phyloP scores from a whole-genome alignment of 2,888 invertebrate species.

The Eurytoma adleriae region DNA sequence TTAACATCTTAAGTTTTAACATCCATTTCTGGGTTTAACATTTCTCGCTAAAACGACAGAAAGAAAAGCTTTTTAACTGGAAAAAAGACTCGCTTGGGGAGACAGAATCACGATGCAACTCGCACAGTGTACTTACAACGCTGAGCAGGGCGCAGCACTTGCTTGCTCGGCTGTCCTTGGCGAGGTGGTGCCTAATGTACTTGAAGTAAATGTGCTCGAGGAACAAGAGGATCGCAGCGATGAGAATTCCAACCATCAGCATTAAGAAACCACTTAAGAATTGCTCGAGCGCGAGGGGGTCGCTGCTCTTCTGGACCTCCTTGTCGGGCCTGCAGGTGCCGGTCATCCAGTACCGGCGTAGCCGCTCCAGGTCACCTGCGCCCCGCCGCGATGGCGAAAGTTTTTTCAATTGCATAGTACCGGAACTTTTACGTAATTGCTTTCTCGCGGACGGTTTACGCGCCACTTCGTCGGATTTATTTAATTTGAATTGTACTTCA shows the following conservation, averaged over 20 bases:
- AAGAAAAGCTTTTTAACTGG: slow-evolving; percentile 10
- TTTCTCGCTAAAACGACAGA: slow-evolving; percentile 47
- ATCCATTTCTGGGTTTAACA: slow-evolving; percentile 53
- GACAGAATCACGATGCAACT: background rate
- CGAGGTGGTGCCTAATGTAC: slow-evolving; percentile 91
- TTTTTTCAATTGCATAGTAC: too few species aligned
- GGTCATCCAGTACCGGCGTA: slow-evolving; percentile 98
- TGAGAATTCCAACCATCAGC: slow-evolving; percentile 94
- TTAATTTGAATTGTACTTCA: too few species aligned
- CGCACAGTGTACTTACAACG: slow-evolving; percentile 82
- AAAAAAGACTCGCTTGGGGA: background rate
- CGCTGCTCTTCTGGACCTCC: slow-evolving; percentile 93
- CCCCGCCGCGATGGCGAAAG: background rate
- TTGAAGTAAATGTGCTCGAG: slow-evolving; percentile 97
- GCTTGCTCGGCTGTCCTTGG: slow-evolving; percentile 92
- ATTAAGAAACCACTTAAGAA: slow-evolving; percentile 98
- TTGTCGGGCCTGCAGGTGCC: slow-evolving; percentile 96
- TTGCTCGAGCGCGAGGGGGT: slow-evolving; percentile 93
- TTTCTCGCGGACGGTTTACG: too few species aligned
- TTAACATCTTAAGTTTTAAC: slow-evolving; percentile 41
- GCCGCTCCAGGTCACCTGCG: slow-evolving; percentile 92
- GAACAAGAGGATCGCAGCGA: slow-evolving; percentile 91
- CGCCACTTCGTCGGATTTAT: too few species aligned
- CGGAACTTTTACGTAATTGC: too few species aligned
- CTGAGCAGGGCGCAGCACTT: slow-evolving; percentile 94